Evolutionary conservation across 2,797 vertebrate species (phyloP), one percentile per base, ranked within the genome.

Genomic region (Tinamus major): DNA sequence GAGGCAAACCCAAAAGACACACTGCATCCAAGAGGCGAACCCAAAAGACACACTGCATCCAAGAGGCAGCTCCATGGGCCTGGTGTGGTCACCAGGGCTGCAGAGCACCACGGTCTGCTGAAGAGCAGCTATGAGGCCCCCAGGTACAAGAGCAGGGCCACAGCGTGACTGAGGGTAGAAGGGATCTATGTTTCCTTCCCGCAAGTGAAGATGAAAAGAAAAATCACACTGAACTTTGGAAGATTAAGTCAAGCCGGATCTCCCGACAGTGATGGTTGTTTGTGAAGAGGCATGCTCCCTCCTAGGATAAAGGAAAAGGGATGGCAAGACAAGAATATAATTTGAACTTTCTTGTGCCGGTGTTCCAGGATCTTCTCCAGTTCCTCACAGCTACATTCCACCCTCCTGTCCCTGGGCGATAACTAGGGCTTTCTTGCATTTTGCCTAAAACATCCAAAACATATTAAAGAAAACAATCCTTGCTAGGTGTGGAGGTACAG

Each of bases 161-260:
- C 23, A 24, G 48, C 13, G 6, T 24, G 48, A 49, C 48, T 49
- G 48, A 49, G 48, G 11, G 48, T 24, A 26, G 23, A 49, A 49
- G 48, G 48, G 48, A 49, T 5, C 16, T 27, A 20, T 11, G 13
- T 62, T 78, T 87, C 41, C 26, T 86, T 70, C 19, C 44, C 5
- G 9, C 0, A 29, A 49, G 27, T 62, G 24, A 84, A 31, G 37
- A 51, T 6, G 1, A 2, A 26, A 80, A 69, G 39, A 42, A 76
- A 75, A 91, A 85, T 20, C 46, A 35, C 82, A 44, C 26, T 37
- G 42, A 18, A 18, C 9, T 13, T n/a, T 11, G 24, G 63, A 35
- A 27, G 33, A 0, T 55, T 58, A 10, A 41, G 46, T 31, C 46
- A 79, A 79, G 24, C 18, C n/a, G 2, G 0, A 1, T 5, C 2